Conservation (phyloP, 2,113 vertebrate species). For the Sceloporus tristichus region DNA sequence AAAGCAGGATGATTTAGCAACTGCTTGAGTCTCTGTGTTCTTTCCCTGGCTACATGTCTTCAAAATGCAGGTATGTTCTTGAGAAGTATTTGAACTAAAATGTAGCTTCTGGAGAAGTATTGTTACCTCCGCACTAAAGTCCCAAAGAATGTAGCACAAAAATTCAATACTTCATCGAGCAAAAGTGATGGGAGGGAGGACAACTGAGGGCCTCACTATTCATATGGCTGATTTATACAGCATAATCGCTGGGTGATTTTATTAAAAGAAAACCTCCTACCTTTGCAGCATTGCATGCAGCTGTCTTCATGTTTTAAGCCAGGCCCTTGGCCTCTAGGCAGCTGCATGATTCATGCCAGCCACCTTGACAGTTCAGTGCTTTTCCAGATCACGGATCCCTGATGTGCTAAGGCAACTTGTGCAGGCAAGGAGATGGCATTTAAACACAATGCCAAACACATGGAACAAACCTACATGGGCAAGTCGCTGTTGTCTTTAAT, state of each 20-base stretch:
- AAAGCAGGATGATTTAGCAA: constrained; percentile 18
- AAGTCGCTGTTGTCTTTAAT: neutral
- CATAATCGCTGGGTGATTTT: neutral
- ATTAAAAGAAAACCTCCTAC: neutral
- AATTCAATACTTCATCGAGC: neutral
- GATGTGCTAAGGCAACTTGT: too few species aligned
- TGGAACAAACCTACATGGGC: neutral
- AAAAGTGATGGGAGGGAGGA: neutral
- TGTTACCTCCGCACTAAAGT: neutral
- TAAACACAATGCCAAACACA: neutral
- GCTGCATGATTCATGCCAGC: neutral
- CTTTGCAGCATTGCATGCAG: neutral
- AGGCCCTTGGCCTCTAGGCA: neutral
- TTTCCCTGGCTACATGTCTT: neutral
- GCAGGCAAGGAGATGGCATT: neutral
- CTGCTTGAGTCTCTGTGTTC: neutral
- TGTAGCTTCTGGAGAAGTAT: neutral
- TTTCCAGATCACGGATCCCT: neutral
- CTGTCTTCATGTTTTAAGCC: neutral
- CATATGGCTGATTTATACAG: neutral
- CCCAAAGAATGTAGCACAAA: neutral
- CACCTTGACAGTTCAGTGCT: neutral
- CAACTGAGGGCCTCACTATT: neutral
- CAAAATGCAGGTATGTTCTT: neutral
- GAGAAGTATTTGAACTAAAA: neutral